Base-by-base conservation (phyloP, 2,888 invertebrate species). In the Drosophila anomalata region DNA sequence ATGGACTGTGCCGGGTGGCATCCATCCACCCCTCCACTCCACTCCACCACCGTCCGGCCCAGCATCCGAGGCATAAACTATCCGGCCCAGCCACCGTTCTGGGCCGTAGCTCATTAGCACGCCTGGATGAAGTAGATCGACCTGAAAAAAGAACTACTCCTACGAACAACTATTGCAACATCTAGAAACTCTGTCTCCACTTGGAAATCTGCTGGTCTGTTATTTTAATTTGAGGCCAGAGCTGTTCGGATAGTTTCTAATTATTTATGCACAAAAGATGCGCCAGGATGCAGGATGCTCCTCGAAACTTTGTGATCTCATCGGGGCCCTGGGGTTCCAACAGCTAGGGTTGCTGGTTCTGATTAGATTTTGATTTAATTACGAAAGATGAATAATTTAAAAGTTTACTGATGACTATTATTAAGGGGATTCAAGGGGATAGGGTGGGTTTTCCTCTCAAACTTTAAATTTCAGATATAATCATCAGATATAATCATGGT, bases 51-150 rank as follows among this genome's bases (percentile, higher is more conserved):
- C 17, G 3, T 0, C 48, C 65, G 39, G 0, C 44, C 12, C 22
- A 22, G 17, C 31, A 58, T 33, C 52, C 54, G 3, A 0, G 29
- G 9, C 20, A 44, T 29, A 31, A 55, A 20, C 54, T 42, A 33
- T 50, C 36, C 36, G 9, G 9, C 8, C 47, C 24, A 52, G 14
- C 41, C 36, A 66, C 44, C 41, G 66, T 71, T 79, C 76, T 59
- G 63, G 51, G 67, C 60, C 42, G 70, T 24, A 59, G 68, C 87
- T 82, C 82, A 82, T 82, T 88, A 82, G 87, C 84, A 88, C 88
- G 87, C 73, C 73, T 75, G 74, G 75, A 66, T 70, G 75, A 70
- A 70, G 70, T 74, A 66, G 70, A 74, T 70, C 74, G 70, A 74
- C 70, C 70, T 73, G 54, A 56, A 53, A 65, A 55, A 46, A 54